Evolutionary conservation across 1,140 invertebrate species (phyloP), one percentile per base, ranked within the genome.

Genomic region (Steinernema feltiae): DNA sequence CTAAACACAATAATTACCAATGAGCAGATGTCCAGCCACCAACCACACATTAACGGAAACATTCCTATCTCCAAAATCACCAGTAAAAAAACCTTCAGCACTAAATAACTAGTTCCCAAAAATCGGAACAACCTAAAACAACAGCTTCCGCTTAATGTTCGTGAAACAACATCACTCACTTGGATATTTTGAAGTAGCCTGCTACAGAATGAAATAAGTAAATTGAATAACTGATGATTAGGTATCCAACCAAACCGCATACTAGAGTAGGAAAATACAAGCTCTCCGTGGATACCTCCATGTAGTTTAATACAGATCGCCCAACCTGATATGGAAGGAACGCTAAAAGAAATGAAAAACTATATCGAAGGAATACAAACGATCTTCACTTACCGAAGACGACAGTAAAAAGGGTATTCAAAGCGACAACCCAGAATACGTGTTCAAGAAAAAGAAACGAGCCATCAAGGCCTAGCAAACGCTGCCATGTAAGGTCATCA

Each of bases 21-120:
- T 0, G 95, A 97, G 85, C 97, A 99, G 76, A 99, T 93, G 85
- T 99, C 97, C 32, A 99, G 88, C 96, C 97, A 99, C 94, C 95
- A 98, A 18, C 97, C 97, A 86, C 95, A 98, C 3, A 98, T 91
- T 0, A 98, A 88, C 0, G 97, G 97, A 80, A 99, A 91, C 1
- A 98, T 92, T 3, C 95, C 94, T 76, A 99, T 95, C 90, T 99
- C 95, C 17, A 96, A 91, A 24, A 96, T 93, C 18, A 93, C 92
- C 1, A 97, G 87, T 32, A 97, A 87, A 1, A 93, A 94, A 2
- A 92, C 91, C 86, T 99, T 99, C 0, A 99, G 94, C 63, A 98
- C 94, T 24, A 99, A 92, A 87, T 98, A 99, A 84, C 94, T 95
- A 17, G 98, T 90, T 0, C 95, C 96, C 29, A 98, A 88, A 30